phyloP scores from a whole-genome alignment of 2,113 vertebrate species.

The Urocolius indicus region DNA sequence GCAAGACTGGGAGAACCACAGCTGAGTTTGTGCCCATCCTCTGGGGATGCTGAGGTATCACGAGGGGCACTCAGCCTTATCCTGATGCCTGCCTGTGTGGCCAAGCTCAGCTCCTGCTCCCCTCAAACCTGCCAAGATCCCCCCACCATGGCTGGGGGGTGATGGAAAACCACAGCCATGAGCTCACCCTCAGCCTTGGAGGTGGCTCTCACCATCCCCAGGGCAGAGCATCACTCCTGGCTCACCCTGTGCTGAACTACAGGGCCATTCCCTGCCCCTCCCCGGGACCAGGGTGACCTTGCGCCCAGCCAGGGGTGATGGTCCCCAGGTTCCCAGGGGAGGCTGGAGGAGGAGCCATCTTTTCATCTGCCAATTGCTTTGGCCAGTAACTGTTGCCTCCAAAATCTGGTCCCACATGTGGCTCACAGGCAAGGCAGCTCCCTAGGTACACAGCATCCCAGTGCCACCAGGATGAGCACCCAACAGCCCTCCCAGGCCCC shows the following conservation, averaged over 20 bases:
- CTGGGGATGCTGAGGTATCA: rapidly evolving
- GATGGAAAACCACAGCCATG: background rate
- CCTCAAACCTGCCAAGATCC: slow-evolving; percentile 52
- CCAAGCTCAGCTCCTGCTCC: slow-evolving; percentile 56
- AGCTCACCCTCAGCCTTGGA: rapidly evolving
- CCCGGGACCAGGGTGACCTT: rapidly evolving
- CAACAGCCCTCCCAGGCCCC: background rate
- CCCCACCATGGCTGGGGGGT: background rate
- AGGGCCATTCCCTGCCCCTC: rapidly evolving
- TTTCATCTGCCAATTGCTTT: rapidly evolving
- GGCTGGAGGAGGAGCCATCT: background rate
- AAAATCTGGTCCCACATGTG: rapidly evolving
- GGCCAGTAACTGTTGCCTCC: rapidly evolving
- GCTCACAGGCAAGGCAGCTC: rapidly evolving
- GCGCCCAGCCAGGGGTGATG: rapidly evolving
- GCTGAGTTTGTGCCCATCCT: background rate
- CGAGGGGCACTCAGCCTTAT: rapidly evolving
- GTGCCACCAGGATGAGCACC: background rate
- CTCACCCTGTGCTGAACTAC: rapidly evolving
- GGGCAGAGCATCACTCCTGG: background rate
- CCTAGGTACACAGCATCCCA: rapidly evolving
- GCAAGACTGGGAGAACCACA: background rate
- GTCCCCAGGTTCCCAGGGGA: background rate
- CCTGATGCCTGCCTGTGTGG: background rate
- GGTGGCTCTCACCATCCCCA: rapidly evolving